phyloP scores from a whole-genome alignment of 2,113 vertebrate genomes.

The Lucifuga dentata region DNA sequence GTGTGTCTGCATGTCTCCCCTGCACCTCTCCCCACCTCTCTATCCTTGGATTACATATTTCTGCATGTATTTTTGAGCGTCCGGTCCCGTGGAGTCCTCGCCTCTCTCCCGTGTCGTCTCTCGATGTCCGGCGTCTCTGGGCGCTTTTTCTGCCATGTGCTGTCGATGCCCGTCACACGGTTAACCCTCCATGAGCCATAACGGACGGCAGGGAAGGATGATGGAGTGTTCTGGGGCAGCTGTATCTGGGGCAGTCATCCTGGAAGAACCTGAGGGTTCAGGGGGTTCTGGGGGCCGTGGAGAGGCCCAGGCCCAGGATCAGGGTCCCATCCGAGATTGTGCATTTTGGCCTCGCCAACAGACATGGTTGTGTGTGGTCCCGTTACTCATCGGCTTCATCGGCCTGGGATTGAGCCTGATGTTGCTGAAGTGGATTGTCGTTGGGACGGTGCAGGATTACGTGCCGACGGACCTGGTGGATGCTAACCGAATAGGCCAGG shows the following conservation, averaged over 20 bases:
- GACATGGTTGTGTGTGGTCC: constrained; percentile 93
- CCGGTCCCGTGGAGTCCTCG: not conserved
- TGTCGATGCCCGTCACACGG: constrained; percentile 58
- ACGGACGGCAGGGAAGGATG: constrained; percentile 73
- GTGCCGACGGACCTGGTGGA: constrained; percentile 93
- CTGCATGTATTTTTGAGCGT: constrained; percentile 22
- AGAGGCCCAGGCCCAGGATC: constrained; percentile 85
- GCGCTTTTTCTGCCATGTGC: constrained; percentile 61
- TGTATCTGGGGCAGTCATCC: constrained; percentile 87
- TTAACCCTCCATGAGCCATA: constrained; percentile 76
- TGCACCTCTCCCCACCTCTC: constrained; percentile 43
- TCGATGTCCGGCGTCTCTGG: constrained; percentile 30
- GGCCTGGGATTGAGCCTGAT: constrained; percentile 94
- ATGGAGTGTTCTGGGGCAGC: constrained; percentile 83
- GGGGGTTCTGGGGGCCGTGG: constrained; percentile 79
- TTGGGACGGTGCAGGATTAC: constrained; percentile 93
- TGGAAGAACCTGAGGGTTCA: constrained; percentile 83
- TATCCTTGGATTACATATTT: constrained; percentile 59
- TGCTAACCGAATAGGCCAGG: constrained; percentile 93
- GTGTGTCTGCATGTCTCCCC: constrained; percentile 63
- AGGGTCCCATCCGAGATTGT: constrained; percentile 85
- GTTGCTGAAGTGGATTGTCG: constrained; percentile 96
- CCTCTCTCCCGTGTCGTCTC: constrained; percentile 31
- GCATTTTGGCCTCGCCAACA: constrained; percentile 94
- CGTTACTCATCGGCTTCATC: constrained; percentile 92